Conservation (phyloP, 2,797 vertebrate species). For the Sebastes hubbsi region DNA sequence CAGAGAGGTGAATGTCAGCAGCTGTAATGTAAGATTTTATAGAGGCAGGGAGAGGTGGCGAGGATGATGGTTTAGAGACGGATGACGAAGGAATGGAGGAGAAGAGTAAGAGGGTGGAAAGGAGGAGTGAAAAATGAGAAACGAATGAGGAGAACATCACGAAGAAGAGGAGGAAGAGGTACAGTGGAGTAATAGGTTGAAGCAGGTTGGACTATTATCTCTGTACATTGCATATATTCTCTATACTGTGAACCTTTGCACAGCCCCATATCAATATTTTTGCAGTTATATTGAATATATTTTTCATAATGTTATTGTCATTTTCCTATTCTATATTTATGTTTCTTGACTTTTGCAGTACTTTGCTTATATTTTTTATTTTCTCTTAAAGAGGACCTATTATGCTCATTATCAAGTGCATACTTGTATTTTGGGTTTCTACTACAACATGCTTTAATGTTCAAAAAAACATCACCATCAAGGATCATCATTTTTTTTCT, state of each 20-base stretch:
- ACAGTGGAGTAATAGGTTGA: background rate
- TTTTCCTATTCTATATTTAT: background rate
- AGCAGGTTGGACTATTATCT: background rate
- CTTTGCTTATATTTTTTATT: background rate
- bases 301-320: background rate
- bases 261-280: background rate
- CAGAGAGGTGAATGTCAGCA: background rate
- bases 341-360: background rate
- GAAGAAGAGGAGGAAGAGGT: background rate
- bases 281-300: background rate
- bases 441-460: no score
- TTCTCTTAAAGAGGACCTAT: background rate
- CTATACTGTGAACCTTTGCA: background rate
- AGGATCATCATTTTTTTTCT: background rate
- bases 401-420: background rate
- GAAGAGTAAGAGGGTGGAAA: background rate
- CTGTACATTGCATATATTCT: background rate
- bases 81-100: background rate
- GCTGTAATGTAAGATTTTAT: background rate
- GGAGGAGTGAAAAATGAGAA: background rate
- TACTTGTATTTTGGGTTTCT: no score
- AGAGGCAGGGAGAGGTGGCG: background rate
- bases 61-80: background rate
- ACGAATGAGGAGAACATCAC: background rate
- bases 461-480: no score